Evolutionary conservation across 2,797 vertebrate species (phyloP).

Genomic region (Betta splendens): DNA sequence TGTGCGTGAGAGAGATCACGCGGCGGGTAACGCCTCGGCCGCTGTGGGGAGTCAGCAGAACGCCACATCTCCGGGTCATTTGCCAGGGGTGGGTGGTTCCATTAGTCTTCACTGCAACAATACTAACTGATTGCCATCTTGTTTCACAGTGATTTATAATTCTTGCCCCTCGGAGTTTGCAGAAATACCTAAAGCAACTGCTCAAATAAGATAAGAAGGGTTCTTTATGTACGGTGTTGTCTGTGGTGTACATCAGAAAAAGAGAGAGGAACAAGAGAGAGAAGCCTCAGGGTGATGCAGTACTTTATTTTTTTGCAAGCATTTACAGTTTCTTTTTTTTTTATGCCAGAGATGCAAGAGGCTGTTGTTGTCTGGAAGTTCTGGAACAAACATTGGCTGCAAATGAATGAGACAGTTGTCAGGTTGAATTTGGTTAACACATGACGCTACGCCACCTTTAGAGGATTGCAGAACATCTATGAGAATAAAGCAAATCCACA

Average conservation of each 20-base stretch:
- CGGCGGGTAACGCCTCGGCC: slow-evolving; percentile 61
- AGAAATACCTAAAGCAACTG: slow-evolving; percentile 83
- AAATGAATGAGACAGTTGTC: slow-evolving; percentile 79
- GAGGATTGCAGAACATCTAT: slow-evolving; percentile 56
- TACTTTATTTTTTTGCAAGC: slow-evolving; percentile 61
- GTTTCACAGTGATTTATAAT: slow-evolving; percentile 83
- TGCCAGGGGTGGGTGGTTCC: slow-evolving; percentile 76
- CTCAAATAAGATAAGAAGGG: slow-evolving; percentile 83
- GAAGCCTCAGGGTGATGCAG: slow-evolving; percentile 49
- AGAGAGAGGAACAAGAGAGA: slow-evolving; percentile 19
- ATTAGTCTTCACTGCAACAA: slow-evolving; percentile 81
- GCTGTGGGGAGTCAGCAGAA: slow-evolving; percentile 76
- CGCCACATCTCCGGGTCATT: slow-evolving; percentile 79
- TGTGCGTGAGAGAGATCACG: slow-evolving; percentile 45
- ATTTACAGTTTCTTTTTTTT: slow-evolving; percentile 64
- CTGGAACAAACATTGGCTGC: slow-evolving; percentile 67
- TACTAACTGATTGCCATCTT: slow-evolving; percentile 80
- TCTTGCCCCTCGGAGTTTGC: slow-evolving; percentile 70
- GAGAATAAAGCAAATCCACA: slow-evolving; percentile 65
- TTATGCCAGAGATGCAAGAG: slow-evolving; percentile 51
- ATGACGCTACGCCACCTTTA: slow-evolving; percentile 61
- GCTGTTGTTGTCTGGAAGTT: slow-evolving; percentile 66
- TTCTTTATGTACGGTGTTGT: slow-evolving; percentile 76
- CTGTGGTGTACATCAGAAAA: slow-evolving; percentile 72
- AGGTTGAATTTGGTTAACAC: slow-evolving; percentile 73